phyloP scores from a whole-genome alignment of 2,888 invertebrate genomes.

The Polylopha cassiicola region DNA sequence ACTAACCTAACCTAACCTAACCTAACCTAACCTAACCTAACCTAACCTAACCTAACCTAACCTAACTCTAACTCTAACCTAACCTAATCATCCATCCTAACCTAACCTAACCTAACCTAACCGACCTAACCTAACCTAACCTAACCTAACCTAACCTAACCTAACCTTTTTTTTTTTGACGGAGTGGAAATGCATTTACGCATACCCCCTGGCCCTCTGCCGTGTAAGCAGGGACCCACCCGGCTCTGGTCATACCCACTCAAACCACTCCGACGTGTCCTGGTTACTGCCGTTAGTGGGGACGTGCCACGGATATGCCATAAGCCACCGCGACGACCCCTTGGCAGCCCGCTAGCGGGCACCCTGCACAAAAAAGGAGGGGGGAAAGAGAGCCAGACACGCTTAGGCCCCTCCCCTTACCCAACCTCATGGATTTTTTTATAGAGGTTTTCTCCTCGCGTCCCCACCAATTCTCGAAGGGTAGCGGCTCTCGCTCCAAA shows the following conservation, averaged over 20 bases:
- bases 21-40: constrained; percentile 23
- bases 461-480: no score
- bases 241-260: constrained; percentile 21
- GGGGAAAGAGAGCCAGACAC: no score
- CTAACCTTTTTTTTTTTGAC: no score
- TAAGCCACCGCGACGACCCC: no score
- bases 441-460: no score
- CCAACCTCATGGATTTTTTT: no score
- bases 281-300: constrained; percentile 9
- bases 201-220: no score
- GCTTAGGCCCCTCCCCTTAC: no score
- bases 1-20: constrained; percentile 23
- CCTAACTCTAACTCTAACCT: constrained; percentile 23
- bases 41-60: constrained; percentile 22
- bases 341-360: no score
- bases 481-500: no score
- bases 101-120: constrained; percentile 18
- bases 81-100: constrained; percentile 22
- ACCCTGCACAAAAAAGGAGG: no score
- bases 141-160: constrained; percentile 22
- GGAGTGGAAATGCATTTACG: no score
- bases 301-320: constrained; percentile 1
- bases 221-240: constrained; percentile 13
- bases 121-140: constrained; percentile 21
- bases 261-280: constrained; percentile 20